Conservation (phyloP, 2,888 invertebrate species). For the Steromphala cineraria region DNA sequence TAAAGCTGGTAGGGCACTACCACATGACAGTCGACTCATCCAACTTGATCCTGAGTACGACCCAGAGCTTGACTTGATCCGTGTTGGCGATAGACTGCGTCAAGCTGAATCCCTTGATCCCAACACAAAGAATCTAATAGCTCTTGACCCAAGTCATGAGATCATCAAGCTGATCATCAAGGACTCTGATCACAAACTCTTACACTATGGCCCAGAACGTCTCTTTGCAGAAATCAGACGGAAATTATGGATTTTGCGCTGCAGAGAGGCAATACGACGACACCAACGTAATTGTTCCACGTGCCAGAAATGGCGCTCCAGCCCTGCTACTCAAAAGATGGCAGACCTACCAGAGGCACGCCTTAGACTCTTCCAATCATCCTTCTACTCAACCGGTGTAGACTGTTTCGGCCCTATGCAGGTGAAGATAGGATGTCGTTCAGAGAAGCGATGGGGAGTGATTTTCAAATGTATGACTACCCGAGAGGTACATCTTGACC, state of each 20-base stretch:
- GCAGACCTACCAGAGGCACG: too few species aligned
- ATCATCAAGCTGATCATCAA: neutral
- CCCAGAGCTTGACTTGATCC: neutral
- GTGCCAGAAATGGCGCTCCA: neutral
- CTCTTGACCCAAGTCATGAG: neutral
- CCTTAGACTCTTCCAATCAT: too few species aligned
- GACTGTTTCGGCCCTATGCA: neutral
- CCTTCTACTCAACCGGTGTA: neutral
- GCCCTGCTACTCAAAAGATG: neutral
- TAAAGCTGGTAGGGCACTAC: neutral
- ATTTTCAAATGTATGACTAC: neutral
- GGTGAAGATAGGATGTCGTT: neutral
- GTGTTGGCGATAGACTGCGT: neutral
- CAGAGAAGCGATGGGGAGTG: neutral
- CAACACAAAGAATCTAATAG: neutral
- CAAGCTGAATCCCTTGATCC: neutral
- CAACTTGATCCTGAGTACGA: neutral
- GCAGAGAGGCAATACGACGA: neutral
- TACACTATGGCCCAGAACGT: neutral
- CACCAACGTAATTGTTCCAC: neutral
- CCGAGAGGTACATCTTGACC: neutral
- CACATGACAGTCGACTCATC: neutral
- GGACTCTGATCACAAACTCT: neutral
- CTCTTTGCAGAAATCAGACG: neutral
- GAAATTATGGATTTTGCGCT: neutral